Conservation (phyloP, 2,797 vertebrate species). For the Darevskia mixta region DNA sequence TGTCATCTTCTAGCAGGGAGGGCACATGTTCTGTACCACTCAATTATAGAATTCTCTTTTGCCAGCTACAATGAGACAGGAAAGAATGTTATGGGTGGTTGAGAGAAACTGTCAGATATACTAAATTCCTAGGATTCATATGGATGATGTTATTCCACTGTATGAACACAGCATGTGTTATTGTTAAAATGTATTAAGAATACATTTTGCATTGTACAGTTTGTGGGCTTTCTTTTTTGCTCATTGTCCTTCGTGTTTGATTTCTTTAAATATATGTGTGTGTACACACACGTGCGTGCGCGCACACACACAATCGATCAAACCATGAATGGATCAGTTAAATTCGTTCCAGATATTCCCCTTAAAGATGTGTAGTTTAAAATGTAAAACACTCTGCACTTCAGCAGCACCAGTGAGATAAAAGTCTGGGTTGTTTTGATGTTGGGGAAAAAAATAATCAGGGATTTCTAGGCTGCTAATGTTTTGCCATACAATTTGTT, state of each 20-base stretch:
- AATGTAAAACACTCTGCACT: conserved; percentile 61
- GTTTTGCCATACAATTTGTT: conserved; percentile 74
- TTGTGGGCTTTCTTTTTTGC: conserved; percentile 69
- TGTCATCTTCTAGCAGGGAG: conserved; percentile 98
- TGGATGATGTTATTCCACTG: conserved; percentile 87
- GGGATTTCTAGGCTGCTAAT: conserved; percentile 70
- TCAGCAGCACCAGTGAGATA: conserved; percentile 61
- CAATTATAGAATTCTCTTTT: conserved; percentile 96
- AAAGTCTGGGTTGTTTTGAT: conserved; percentile 45
- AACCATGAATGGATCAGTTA: conserved; percentile 64
- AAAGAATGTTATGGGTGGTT: conserved; percentile 91
- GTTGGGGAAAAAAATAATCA: conserved; percentile 36
- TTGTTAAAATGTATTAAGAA: conserved; percentile 77
- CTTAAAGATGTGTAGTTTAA: conserved; percentile 52
- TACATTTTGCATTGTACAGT: conserved; percentile 69
- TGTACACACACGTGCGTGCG: neutral
- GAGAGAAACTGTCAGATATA: conserved; percentile 91
- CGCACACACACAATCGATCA: conserved; percentile 26
- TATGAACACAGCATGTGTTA: conserved; percentile 86
- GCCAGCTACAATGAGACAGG: conserved; percentile 92
- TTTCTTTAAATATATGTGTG: conserved; percentile 57
- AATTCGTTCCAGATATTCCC: conserved; percentile 55
- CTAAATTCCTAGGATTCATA: conserved; percentile 91
- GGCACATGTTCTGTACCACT: conserved; percentile 97
- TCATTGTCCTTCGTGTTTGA: conserved; percentile 67